Evolutionary conservation across 2,888 invertebrate genomes (phyloP), one percentile per base, ranked within the genome.

Genomic region (Isoperla grammatica): DNA sequence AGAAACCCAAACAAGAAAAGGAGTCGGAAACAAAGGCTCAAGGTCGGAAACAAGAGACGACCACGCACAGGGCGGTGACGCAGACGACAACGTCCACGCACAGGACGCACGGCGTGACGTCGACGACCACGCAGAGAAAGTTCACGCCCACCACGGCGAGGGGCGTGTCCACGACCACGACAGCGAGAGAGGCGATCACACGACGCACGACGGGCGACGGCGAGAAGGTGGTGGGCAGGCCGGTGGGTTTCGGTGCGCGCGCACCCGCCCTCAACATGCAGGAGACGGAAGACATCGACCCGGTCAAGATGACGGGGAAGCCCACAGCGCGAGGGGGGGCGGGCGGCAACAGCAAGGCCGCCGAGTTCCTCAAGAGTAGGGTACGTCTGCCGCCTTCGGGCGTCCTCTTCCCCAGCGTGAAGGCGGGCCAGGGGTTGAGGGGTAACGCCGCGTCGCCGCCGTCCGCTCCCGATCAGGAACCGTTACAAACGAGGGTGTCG

Each of bases 231-330:
- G 29, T 29, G 4, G 29, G 29, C 4, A 29, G 17, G 11, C 48
- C 48, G 1, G n/a, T 22, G 1, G 22, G 4, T 8, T 3, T 23
- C 17, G 48, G 48, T n/a, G 0, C 15, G 48, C 22, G 6, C n/a
- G n/a, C 17, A n/a, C 57, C 57, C 17, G 35, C 57, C 19, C 37
- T 54, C 5, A 55, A 45, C 4, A 57, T 55, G 56, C 57, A 58
- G 43, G 58, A 58, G 20, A 42, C 58, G n/a, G 58, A 54, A 17
- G 58, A 61, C 11, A 54, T 61, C 35, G 58, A 61, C 42, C 61
- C 61, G 15, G 55, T 61, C 20, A 35, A 50, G 29, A 53, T 53
- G 53, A 53, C 39, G 11, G 53, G 37, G 19, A 53, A 53, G 39
- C 46, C 20, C 12, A 17, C 37, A 8, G 1, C 37, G n/a, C 49